These are phyloP conservation scores for Nannospalax galili DNA, from an alignment of 2,113 vertebrate genomes.

Conservation along the genomic window DNA sequence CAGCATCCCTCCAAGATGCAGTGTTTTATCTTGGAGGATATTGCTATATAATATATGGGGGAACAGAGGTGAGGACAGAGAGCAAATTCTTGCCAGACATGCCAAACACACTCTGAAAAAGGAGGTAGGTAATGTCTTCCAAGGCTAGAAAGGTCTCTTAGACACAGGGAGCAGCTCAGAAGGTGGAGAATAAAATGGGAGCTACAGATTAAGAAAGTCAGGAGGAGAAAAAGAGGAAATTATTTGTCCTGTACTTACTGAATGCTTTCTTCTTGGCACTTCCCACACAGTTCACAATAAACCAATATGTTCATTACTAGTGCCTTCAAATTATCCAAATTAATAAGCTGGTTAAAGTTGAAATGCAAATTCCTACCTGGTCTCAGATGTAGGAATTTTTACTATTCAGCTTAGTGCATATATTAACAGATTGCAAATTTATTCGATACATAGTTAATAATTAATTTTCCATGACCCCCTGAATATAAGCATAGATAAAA, in stretches of 20 bases:
- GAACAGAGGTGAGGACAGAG: background rate
- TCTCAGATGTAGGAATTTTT: background rate
- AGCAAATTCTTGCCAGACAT: background rate
- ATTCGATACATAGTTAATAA: background rate
- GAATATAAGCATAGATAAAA: background rate
- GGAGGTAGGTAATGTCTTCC: background rate
- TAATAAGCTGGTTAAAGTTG: background rate
- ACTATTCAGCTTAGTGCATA: background rate
- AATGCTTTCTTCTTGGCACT: background rate
- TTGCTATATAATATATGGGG: too few species aligned
- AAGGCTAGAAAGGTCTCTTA: background rate
- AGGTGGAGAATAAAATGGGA: background rate
- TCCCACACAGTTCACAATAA: background rate
- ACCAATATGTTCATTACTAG: background rate
- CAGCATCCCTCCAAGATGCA: too few species aligned
- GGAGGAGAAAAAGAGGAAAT: background rate
- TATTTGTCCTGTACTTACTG: background rate
- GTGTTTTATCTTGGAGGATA: too few species aligned
- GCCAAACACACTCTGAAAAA: background rate
- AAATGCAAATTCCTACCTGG: conserved; percentile 14
- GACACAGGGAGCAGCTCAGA: background rate
- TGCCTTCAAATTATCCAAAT: background rate
- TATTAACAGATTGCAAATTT: background rate
- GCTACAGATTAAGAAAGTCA: background rate
- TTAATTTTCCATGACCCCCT: background rate